phyloP scores from a whole-genome alignment of 2,888 invertebrate species.

The Hydroisotoma schaefferi region DNA sequence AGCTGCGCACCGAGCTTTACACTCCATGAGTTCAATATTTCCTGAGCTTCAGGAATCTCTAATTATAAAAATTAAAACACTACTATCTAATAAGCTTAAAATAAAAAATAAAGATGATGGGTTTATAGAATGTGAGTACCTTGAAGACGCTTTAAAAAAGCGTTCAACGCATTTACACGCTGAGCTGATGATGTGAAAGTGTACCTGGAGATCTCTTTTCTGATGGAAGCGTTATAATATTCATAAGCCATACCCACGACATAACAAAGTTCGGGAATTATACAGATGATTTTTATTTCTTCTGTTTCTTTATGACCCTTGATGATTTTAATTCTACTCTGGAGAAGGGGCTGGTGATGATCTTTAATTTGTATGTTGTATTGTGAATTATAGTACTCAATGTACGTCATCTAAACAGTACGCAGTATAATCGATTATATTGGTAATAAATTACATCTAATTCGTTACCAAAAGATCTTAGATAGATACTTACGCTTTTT shows the following conservation, averaged over 20 bases:
- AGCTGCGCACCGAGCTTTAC: conserved; percentile 60
- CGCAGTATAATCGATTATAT: not conserved
- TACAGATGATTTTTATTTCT: conserved; percentile 51
- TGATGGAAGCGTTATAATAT: conserved; percentile 75
- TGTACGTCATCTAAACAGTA: conserved; percentile 57
- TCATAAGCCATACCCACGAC: conserved; percentile 83
- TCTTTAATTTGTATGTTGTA: conserved; percentile 73
- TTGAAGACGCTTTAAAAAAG: conserved; percentile 53
- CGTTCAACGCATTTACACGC: conserved; percentile 65
- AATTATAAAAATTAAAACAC: not conserved
- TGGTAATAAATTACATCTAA: not conserved
- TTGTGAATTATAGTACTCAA: conserved; percentile 76
- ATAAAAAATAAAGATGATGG: not conserved
- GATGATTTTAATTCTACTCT: conserved; percentile 58
- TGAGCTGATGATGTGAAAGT: conserved; percentile 78
- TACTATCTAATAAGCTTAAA: not conserved
- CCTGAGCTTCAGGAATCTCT: conserved; percentile 56
- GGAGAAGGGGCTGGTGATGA: conserved; percentile 68
- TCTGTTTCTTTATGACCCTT: conserved; percentile 20
- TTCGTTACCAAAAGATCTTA: not conserved
- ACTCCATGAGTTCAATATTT: conserved; percentile 76
- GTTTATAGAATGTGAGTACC: conserved; percentile 35
- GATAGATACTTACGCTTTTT: conserved; percentile 17
- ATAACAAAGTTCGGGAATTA: conserved; percentile 85
- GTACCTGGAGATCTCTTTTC: conserved; percentile 76